Evolutionary conservation across 2,113 vertebrate genomes (phyloP).

Genomic region (Oreochromis niloticus): DNA sequence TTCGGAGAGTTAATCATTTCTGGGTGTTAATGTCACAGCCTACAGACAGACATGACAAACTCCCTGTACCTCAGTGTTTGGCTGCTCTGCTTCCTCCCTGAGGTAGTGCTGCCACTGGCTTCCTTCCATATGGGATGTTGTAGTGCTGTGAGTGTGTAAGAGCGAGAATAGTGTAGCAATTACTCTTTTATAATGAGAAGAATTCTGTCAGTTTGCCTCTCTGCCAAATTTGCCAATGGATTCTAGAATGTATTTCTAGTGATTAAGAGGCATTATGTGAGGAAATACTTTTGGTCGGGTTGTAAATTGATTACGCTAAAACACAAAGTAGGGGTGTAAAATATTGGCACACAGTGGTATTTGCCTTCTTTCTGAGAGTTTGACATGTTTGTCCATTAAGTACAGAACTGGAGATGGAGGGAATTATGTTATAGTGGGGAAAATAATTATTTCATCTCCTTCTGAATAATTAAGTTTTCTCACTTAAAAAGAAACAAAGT

Average conservation of each 20-base stretch:
- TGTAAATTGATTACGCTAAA: background rate
- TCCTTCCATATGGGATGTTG: background rate
- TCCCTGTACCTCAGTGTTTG: background rate
- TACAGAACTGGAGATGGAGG: background rate
- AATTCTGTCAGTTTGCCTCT: background rate
- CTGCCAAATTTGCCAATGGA: background rate
- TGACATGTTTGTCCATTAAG: background rate
- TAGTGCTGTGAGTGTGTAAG: background rate
- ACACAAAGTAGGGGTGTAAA: background rate
- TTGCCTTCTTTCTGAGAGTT: background rate
- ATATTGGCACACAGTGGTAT: background rate
- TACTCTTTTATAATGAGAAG: background rate
- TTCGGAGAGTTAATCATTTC: constrained; percentile 29
- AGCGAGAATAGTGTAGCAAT: background rate
- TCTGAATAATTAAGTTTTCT: background rate
- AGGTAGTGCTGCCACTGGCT: background rate
- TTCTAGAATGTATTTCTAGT: background rate
- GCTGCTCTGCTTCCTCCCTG: background rate
- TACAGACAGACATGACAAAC: constrained; percentile 34
- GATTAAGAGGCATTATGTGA: background rate
- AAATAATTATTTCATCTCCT: background rate
- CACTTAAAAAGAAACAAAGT: background rate
- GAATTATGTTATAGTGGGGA: background rate
- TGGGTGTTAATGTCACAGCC: constrained; percentile 38
- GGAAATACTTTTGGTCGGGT: background rate